Percentiles rank a stretch among this genome's conserved stretches.
phyloP scores from a whole-genome alignment of 2,113 vertebrate species.

The Myrmophylax atrothorax region DNA sequence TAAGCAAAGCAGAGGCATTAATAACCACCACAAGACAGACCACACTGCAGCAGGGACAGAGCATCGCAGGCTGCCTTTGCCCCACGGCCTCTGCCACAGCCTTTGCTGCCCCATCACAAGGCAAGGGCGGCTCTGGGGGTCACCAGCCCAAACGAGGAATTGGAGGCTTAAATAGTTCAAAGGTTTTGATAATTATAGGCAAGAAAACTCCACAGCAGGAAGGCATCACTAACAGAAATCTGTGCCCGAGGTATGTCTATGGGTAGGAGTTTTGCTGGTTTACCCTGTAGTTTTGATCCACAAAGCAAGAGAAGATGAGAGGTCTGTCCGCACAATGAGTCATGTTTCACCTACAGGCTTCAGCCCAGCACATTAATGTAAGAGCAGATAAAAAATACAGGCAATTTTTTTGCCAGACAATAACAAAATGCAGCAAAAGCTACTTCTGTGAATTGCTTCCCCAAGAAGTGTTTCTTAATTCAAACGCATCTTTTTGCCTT shows the following conservation, averaged over 20 bases:
- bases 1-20: slow-evolving; percentile 69
- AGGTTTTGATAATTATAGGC: neutral
- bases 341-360: neutral
- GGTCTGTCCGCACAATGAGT: neutral
- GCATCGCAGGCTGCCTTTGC: neutral
- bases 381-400: neutral
- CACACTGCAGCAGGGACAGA: neutral
- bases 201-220: neutral
- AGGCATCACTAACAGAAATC: neutral
- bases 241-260: neutral
- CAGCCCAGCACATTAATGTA: neutral
- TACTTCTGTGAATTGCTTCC: neutral
- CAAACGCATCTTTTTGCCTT: neutral
- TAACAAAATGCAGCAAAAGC: neutral
- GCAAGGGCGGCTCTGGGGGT: neutral
- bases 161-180: neutral
- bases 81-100: neutral
- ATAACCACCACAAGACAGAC: slow-evolving; percentile 20
- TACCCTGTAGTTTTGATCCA: neutral
- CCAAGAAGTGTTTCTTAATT: neutral
- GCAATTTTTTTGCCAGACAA: neutral
- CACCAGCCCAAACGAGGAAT: neutral
- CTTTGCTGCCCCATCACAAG: neutral
- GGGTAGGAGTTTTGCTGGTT: neutral
- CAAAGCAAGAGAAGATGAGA: neutral